Percentiles rank a stretch among this genome's conserved stretches.
Evolutionary conservation across 2,113 vertebrate species (phyloP).

Genomic region (Motacilla alba): DNA sequence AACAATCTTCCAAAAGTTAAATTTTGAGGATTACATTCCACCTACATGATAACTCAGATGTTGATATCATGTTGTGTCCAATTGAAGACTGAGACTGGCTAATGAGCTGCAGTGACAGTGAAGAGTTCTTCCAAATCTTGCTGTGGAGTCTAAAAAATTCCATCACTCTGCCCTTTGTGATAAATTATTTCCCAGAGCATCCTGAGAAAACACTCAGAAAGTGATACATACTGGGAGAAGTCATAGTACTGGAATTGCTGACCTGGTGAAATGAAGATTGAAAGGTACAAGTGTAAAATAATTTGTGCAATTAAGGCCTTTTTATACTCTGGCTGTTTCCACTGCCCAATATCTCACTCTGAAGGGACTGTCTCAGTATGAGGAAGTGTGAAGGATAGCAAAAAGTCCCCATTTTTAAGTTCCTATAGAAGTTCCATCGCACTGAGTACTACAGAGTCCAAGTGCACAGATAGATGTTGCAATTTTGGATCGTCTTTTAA

Average conservation of each 20-base stretch:
- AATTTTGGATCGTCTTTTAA: neutral
- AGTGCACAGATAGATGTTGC: neutral
- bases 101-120: neutral
- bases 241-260: neutral
- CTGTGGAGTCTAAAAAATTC: neutral
- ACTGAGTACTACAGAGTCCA: neutral
- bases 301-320: neutral
- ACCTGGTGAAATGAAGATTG: neutral
- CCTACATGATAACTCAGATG: neutral
- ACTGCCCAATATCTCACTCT: neutral
- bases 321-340: neutral
- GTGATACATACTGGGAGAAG: neutral
- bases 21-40: neutral
- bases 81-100: neutral
- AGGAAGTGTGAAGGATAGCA: neutral
- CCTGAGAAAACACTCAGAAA: neutral
- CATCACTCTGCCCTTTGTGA: neutral
- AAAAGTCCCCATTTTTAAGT: neutral
- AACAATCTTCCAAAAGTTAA: neutral
- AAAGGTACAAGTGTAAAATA: neutral
- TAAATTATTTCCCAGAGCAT: neutral
- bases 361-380: neutral
- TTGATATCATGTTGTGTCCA: neutral
- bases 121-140: neutral
- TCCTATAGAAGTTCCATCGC: neutral